These are phyloP conservation scores for Carassius carassius DNA, from an alignment of 2,113 vertebrate genomes.

Conservation along the genomic window DNA sequence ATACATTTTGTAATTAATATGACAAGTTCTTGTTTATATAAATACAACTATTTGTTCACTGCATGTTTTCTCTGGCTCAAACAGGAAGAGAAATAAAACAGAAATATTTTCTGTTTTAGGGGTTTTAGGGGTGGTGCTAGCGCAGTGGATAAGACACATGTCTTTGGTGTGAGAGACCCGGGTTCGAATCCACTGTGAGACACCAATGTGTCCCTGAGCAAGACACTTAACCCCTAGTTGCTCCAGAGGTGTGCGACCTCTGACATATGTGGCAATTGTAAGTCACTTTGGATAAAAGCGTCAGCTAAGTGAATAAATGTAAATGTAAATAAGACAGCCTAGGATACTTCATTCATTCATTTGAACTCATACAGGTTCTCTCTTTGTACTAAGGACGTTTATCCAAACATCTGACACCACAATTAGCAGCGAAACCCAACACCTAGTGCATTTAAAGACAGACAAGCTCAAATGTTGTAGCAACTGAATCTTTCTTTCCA, in stretches of 20 bases:
- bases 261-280: too few relatives aligned
- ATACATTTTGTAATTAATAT: neutral
- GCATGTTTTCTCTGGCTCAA: neutral
- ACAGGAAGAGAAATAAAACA: neutral
- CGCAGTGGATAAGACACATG: too few relatives aligned
- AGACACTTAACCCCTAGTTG: too few relatives aligned
- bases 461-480: neutral
- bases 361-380: neutral
- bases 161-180: too few relatives aligned
- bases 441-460: neutral
- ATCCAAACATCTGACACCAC: neutral
- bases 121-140: too few relatives aligned
- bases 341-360: neutral
- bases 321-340: neutral
- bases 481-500: neutral
- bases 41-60: slow-evolving; percentile 10
- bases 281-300: too few relatives aligned
- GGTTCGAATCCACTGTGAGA: too few relatives aligned
- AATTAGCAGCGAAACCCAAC: neutral
- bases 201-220: too few relatives aligned
- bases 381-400: neutral
- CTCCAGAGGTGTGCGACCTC: too few relatives aligned
- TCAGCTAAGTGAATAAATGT: too few relatives aligned
- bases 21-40: neutral
- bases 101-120: too few relatives aligned